Conservation (phyloP, 2,113 vertebrate genomes). For the Baryphthengus martii region DNA sequence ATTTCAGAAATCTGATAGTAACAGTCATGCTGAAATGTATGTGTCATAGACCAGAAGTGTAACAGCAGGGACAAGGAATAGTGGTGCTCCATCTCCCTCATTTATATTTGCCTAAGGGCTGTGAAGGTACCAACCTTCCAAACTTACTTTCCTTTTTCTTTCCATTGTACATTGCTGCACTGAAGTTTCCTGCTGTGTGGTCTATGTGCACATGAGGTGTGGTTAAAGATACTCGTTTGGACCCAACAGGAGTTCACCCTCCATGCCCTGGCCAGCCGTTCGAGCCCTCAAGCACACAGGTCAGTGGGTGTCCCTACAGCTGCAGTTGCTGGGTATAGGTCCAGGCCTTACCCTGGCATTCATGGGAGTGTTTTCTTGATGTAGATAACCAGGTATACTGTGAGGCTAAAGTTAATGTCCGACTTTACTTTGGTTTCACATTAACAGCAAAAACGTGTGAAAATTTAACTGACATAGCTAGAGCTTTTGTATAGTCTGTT, state of each 20-base stretch:
- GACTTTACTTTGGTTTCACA: background rate
- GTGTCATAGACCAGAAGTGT: accelerated
- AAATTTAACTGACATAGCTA: slow-evolving; percentile 56
- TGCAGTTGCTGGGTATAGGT: background rate
- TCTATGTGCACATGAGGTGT: background rate
- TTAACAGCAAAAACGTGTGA: slow-evolving; percentile 29
- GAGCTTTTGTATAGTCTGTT: slow-evolving; percentile 50
- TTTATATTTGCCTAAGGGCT: background rate
- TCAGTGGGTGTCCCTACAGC: accelerated
- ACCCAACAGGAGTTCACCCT: background rate
- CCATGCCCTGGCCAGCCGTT: too few species aligned
- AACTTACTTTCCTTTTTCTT: background rate
- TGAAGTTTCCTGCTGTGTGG: background rate
- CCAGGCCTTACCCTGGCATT: background rate
- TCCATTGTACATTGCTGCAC: accelerated
- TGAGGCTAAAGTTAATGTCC: background rate
- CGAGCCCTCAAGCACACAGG: background rate
- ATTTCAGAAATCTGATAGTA: background rate
- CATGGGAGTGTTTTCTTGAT: accelerated
- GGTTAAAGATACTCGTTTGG: background rate
- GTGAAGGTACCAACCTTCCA: background rate
- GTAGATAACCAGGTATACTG: background rate
- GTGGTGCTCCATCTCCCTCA: background rate
- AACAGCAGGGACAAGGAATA: background rate
- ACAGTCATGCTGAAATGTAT: accelerated